Base-by-base conservation (phyloP, 2,888 invertebrate species). In the Drosophila siamana region DNA sequence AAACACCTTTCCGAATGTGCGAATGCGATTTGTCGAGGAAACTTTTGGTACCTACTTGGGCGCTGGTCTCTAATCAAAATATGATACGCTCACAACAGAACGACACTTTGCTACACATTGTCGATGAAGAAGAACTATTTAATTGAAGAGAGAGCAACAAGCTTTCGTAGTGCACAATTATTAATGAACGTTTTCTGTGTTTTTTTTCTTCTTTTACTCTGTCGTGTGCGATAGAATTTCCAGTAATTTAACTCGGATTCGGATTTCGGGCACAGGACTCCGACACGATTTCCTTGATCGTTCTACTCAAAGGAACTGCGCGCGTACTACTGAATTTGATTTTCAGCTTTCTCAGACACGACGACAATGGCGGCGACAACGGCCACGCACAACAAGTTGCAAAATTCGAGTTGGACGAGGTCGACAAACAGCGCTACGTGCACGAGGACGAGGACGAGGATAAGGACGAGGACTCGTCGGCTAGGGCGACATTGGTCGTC, bases 331-430 rank as follows among this genome's bases (percentile, higher is more conserved):
- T 89, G 81, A 86, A 66, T 76, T 71, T 69, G 77, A 71, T 70
- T 86, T 85, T 78, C 46, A 69, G 64, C 50, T 50, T 67, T 61
- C 63, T 69, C 68, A 24, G 67, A 28, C 38, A 68, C 40, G 48
- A 70, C 67, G 64, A 64, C 52, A 54, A 52, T 48, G 60, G 9
- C 28, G 30, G 9, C 15, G 19, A 33, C 22, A 8, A 24, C 36
- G 55, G 41, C 56, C 28, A 71, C 71, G 75, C 55, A 81, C 89
- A 89, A 89, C 89, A 90, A 89, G 89, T 89, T 88, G 89, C 81
- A 86, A 80, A 89, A 85, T 68, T 80, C 68, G 71, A 66, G 67
- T 69, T 77, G 64, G 48, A 48, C 69, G 64, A 68, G 69, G 66
- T 65, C 70, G 74, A 62, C 69, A 57, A 44, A 44, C 43, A 38